phyloP scores from a whole-genome alignment of 1,140 invertebrate species.

The Cydia splendana region DNA sequence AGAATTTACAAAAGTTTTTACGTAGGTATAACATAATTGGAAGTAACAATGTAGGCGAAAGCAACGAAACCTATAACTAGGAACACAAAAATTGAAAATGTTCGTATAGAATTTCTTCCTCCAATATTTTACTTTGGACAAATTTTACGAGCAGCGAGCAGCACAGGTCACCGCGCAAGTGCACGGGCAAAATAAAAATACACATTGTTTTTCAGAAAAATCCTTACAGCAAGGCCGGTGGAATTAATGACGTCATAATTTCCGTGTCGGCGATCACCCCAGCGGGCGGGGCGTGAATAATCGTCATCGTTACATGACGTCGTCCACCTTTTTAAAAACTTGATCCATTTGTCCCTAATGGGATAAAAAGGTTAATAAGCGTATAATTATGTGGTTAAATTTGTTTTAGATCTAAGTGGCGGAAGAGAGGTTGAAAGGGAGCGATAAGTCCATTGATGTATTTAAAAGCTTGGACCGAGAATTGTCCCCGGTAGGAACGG shows the following conservation, averaged over 20 bases:
- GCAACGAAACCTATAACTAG: neutral
- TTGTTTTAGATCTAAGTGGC: slow-evolving; percentile 22
- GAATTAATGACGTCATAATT: slow-evolving; percentile 33
- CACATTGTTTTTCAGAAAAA: slow-evolving; percentile 29
- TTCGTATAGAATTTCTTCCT: neutral
- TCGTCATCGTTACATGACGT: slow-evolving; percentile 18
- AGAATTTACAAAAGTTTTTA: too few relatives aligned
- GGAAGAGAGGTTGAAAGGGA: slow-evolving; percentile 4
- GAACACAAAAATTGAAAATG: neutral
- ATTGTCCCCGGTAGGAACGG: neutral
- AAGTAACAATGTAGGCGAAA: neutral
- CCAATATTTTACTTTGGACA: neutral
- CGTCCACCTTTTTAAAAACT: slow-evolving; percentile 28
- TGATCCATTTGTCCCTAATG: slow-evolving; percentile 27
- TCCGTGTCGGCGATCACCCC: slow-evolving; percentile 24
- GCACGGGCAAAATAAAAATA: slow-evolving; percentile 1
- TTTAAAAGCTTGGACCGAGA: neutral
- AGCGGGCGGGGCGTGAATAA: slow-evolving; percentile 18
- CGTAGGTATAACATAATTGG: neutral
- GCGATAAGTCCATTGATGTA: slow-evolving; percentile 1
- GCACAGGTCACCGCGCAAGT: neutral
- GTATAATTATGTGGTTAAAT: slow-evolving; percentile 20
- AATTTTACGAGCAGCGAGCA: neutral
- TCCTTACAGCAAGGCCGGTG: slow-evolving; percentile 12
- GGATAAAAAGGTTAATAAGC: slow-evolving; percentile 22